phyloP scores from a whole-genome alignment of 2,797 vertebrate species.

The Coregonus sp. region DNA sequence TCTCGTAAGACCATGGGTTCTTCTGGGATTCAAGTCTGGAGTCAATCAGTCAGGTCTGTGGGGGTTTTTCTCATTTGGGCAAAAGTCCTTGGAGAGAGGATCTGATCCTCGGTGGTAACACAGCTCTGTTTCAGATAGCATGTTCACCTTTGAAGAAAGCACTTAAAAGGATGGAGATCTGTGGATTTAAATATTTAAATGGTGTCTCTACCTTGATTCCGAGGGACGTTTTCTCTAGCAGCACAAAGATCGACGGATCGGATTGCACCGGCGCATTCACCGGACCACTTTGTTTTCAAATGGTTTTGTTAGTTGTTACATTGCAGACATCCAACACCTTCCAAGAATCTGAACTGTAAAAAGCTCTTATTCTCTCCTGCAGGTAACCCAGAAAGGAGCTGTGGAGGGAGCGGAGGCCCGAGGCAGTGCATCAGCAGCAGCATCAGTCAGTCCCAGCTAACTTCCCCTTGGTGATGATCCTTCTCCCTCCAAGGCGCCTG shows the following conservation, averaged over 20 bases:
- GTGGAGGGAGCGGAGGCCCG: conserved; percentile 13
- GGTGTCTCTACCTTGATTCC: conserved; percentile 65
- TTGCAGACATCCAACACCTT: conserved; percentile 85
- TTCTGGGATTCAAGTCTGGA: not conserved
- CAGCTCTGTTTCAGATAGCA: conserved; percentile 69
- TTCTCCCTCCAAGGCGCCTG: conserved; percentile 43
- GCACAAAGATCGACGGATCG: conserved; percentile 74
- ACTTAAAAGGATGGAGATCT: conserved; percentile 66
- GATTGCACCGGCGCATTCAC: conserved; percentile 80
- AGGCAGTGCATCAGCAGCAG: not conserved
- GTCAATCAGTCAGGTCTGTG: not conserved
- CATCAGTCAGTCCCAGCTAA: not conserved
- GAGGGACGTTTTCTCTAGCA: conserved; percentile 73
- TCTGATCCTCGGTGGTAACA: conserved; percentile 51
- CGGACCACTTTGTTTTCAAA: conserved; percentile 85
- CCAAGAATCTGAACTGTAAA: conserved; percentile 75
- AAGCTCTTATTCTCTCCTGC: conserved; percentile 57
- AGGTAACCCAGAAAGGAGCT: conserved; percentile 59
- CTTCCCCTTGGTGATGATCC: conserved; percentile 16
- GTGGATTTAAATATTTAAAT: conserved; percentile 78
- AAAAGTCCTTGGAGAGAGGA: not conserved
- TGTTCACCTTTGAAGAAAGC: conserved; percentile 77
- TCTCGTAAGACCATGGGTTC: not conserved
- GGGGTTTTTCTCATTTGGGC: too few species aligned
- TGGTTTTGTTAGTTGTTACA: conserved; percentile 89